A percentile compares a stretch with the other conserved stretches of the same genome.
phyloP scores from a whole-genome alignment of 2,888 invertebrate species.

The Torymus auratus region DNA sequence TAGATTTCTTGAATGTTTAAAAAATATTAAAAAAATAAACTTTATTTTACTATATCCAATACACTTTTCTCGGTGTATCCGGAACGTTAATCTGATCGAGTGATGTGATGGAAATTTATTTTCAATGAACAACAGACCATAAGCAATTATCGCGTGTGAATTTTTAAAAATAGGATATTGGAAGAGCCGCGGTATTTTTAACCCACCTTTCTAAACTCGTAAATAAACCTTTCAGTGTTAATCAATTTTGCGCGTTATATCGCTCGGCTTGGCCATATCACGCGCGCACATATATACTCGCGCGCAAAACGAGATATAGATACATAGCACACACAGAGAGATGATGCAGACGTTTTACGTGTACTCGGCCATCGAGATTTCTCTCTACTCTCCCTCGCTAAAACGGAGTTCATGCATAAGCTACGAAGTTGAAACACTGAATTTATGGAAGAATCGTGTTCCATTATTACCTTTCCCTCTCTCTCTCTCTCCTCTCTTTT shows the following conservation, averaged over 20 bases:
- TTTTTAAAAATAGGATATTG: no score
- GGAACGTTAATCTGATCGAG: no score
- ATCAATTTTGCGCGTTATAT: slow-evolving; percentile 8
- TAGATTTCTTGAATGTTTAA: background rate
- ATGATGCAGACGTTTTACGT: background rate
- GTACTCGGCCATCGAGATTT: slow-evolving; percentile 13
- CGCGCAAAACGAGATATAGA: no score
- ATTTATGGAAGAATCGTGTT: slow-evolving; percentile 39
- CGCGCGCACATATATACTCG: no score
- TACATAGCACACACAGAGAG: no score
- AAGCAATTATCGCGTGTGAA: no score
- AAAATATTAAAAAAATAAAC: no score
- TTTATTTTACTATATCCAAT: no score
- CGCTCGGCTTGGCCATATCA: slow-evolving; percentile 12
- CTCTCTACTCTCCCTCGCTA: slow-evolving; percentile 1
- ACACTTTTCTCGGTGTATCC: no score
- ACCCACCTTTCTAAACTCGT: no score
- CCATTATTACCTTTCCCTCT: background rate
- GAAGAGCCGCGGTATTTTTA: no score
- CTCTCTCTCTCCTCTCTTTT: background rate
- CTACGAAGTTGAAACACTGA: slow-evolving; percentile 42
- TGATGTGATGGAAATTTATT: background rate
- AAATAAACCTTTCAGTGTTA: slow-evolving; percentile 16
- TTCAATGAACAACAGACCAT: no score
- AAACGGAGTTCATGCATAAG: slow-evolving; percentile 31